Base-by-base conservation (phyloP, 2,888 invertebrate genomes). In the Acanthosepion lycidas region DNA sequence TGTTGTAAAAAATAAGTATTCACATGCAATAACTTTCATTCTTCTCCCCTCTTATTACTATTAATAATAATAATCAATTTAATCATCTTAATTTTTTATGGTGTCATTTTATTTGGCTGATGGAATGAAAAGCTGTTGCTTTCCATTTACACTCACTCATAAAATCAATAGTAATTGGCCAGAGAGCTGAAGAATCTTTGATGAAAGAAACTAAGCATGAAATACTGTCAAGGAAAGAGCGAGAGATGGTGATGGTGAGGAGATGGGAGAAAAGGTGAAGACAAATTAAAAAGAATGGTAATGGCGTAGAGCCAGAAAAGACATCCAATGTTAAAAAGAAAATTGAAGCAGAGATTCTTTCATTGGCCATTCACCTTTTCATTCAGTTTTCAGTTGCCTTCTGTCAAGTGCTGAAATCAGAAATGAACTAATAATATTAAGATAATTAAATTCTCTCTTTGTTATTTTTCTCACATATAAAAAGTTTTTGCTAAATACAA, bases 91-190 rank as follows among this genome's bases (percentile, higher is more conserved):
- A 9, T 78, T 78, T 42, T 78, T 78, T 78, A 78, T 78, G 5
- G 78, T n/a, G 78, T 78, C 78, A n/a, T n/a, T 78, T 78, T 78
- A 78, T 78, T 78, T 33, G 18, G n/a, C n/a, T 15, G 78, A 15
- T 78, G n/a, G n/a, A 78, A 33, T 78, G 78, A 78, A n/a, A 78
- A 78, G 78, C 78, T 78, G 78, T 33, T n/a, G 78, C 78, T n/a
- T 33, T 78, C 78, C n/a, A 78, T 78, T 33, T n/a, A 78, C 18
- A 78, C 18, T 8, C 78, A 78, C 78, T 78, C 78, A 78, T 33
- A 78, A 78, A 78, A 78, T 78, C 78, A 78, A 78, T 78, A 33
- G n/a, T 78, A 78, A 78, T 78, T 78, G 78, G 78, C 78, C 33
- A 33, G 5, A 78, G 78, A 78, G 33, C 78, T 9, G 78, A 78